phyloP scores from a whole-genome alignment of 1,140 invertebrate genomes.

The Anastatus disparis region DNA sequence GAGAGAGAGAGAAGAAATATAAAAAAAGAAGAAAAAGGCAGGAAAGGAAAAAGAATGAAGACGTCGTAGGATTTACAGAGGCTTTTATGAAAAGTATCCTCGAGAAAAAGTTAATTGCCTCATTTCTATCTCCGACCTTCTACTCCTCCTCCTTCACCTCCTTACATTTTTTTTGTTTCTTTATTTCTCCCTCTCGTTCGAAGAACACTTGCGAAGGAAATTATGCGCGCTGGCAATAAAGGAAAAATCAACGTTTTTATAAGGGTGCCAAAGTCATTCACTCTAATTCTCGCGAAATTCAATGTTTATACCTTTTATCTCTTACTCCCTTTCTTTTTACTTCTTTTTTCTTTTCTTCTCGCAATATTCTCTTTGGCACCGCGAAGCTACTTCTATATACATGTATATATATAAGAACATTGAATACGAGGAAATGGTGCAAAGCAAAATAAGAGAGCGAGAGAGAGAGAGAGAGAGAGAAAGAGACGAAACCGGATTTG shows the following conservation, averaged over 20 bases:
- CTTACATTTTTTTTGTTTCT: too few species aligned
- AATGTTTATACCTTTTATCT: neutral
- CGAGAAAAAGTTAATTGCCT: slow-evolving; percentile 36
- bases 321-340: neutral
- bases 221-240: slow-evolving; percentile 21
- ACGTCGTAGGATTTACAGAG: slow-evolving; percentile 18
- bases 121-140: neutral
- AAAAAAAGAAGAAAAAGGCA: neutral
- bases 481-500: slow-evolving; percentile 29
- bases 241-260: slow-evolving; percentile 21
- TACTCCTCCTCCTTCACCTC: neutral
- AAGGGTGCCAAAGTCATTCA: neutral
- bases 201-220: neutral
- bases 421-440: too few species aligned
- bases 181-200: too few species aligned
- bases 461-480: slow-evolving; percentile 8
- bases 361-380: neutral
- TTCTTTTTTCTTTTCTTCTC: neutral
- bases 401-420: neutral
- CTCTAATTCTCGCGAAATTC: slow-evolving; percentile 30
- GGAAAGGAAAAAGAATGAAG: neutral
- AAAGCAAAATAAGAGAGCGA: neutral
- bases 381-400: neutral
- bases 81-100: slow-evolving; percentile 26
- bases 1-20: neutral